Evolutionary conservation across 2,797 vertebrate species (phyloP).

Genomic region (Darevskia nairensis): DNA sequence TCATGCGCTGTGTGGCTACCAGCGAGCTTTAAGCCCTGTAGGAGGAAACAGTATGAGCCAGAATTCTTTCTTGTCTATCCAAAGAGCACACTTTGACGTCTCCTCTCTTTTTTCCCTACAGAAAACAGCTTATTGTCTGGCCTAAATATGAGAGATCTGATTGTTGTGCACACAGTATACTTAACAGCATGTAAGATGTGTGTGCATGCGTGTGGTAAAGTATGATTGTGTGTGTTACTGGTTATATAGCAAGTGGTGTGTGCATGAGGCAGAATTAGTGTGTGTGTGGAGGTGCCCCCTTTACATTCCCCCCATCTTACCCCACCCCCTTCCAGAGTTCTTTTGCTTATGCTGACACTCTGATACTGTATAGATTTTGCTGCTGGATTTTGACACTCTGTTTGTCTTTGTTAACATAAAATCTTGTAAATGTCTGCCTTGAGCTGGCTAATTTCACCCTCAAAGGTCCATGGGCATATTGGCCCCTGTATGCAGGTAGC

Average conservation of each 20-base stretch:
- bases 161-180: rapidly evolving
- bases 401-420: neutral
- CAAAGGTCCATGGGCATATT: neutral
- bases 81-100: neutral
- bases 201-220: neutral
- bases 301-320: neutral
- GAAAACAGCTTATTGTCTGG: neutral
- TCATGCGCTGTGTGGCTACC: neutral
- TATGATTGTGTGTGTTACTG: neutral
- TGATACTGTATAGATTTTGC: neutral
- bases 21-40: neutral
- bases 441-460: neutral
- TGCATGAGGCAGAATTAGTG: neutral
- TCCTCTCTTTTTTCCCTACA: neutral
- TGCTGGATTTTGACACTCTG: neutral
- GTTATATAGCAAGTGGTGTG: neutral
- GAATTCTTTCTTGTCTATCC: neutral
- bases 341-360: neutral
- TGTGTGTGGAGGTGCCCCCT: neutral
- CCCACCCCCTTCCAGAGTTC: neutral
- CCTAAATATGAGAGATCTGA: neutral
- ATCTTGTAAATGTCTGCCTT: neutral
- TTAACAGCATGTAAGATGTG: neutral
- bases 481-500: neutral
- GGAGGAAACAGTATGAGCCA: neutral